Evolutionary conservation across 2,797 vertebrate genomes (phyloP).

Genomic region (Ctenochaetus hawaiiensis): DNA sequence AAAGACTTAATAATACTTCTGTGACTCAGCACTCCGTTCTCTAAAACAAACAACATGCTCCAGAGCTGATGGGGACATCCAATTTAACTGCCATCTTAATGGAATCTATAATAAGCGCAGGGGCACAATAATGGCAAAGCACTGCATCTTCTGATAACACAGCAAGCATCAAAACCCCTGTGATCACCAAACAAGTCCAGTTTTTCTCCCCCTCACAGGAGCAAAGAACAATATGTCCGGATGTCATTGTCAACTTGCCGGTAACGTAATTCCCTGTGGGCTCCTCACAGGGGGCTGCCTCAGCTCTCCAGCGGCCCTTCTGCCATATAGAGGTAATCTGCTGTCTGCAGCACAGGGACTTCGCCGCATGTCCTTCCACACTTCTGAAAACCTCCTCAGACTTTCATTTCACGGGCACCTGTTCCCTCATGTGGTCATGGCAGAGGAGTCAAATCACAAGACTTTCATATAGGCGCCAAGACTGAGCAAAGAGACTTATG

Average conservation of each 20-base stretch:
- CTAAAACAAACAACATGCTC: conserved; percentile 87
- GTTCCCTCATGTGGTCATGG: conserved; percentile 74
- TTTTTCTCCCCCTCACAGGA: conserved; percentile 48
- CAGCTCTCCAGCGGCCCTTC: conserved; percentile 49
- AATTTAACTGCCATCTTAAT: conserved; percentile 90
- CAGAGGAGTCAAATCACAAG: conserved; percentile 68
- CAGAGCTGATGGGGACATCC: conserved; percentile 84
- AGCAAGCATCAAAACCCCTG: conserved; percentile 75
- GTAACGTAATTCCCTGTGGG: conserved; percentile 60
- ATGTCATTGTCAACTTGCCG: conserved; percentile 70
- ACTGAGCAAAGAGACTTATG: conserved; percentile 40
- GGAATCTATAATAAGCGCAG: conserved; percentile 88
- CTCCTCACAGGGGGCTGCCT: conserved; percentile 54
- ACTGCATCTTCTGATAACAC: conserved; percentile 81
- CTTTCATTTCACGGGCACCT: conserved; percentile 84
- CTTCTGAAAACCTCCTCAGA: conserved; percentile 62
- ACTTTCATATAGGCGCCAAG: conserved; percentile 69
- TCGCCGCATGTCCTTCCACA: conserved; percentile 57
- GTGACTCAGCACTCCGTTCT: conserved; percentile 81
- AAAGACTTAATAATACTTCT: conserved; percentile 84
- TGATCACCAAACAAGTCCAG: conserved; percentile 80
- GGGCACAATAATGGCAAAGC: conserved; percentile 81
- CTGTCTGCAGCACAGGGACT: conserved; percentile 60
- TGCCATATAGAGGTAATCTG: conserved; percentile 71
- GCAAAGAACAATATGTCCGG: conserved; percentile 73